A percentile compares a stretch with the other conserved stretches of the same genome.
phyloP scores from a whole-genome alignment of 2,113 vertebrate genomes.

The Urocynchramus pylzowi region DNA sequence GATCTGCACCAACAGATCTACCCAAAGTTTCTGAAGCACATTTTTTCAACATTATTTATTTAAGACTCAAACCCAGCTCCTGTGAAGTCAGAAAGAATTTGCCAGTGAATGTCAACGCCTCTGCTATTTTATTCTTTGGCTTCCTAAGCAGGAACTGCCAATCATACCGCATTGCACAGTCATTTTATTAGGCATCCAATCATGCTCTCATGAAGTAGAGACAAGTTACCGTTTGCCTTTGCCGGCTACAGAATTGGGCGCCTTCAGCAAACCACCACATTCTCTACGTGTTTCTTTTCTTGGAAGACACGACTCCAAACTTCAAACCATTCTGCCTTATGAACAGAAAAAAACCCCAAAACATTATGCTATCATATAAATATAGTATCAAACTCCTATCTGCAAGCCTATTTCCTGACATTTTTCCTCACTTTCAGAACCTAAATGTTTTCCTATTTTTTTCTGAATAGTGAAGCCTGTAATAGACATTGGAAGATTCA shows the following conservation, averaged over 20 bases:
- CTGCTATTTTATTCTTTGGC: constrained; percentile 19
- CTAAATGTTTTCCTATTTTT: neutral
- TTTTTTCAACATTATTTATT: neutral
- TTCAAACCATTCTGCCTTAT: neutral
- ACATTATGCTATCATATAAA: neutral
- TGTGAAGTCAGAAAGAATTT: constrained; percentile 1
- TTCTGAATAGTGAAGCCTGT: neutral
- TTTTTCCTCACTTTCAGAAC: neutral
- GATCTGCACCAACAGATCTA: constrained; percentile 15
- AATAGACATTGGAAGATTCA: neutral
- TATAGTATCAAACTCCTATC: neutral
- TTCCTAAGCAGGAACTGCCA: constrained; percentile 19
- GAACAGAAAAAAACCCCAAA: neutral
- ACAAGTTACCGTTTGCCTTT: neutral
- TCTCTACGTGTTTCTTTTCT: neutral
- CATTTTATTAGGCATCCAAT: neutral
- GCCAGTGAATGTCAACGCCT: neutral
- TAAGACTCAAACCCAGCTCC: neutral
- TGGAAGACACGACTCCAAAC: neutral
- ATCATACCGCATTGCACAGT: neutral
- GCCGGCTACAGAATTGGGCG: neutral
- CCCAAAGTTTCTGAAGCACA: neutral
- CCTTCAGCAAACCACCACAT: constrained; percentile 6
- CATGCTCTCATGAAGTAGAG: neutral
- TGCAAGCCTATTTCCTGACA: neutral